phyloP scores from a whole-genome alignment of 2,113 vertebrate genomes.

The Elephas maximus region DNA sequence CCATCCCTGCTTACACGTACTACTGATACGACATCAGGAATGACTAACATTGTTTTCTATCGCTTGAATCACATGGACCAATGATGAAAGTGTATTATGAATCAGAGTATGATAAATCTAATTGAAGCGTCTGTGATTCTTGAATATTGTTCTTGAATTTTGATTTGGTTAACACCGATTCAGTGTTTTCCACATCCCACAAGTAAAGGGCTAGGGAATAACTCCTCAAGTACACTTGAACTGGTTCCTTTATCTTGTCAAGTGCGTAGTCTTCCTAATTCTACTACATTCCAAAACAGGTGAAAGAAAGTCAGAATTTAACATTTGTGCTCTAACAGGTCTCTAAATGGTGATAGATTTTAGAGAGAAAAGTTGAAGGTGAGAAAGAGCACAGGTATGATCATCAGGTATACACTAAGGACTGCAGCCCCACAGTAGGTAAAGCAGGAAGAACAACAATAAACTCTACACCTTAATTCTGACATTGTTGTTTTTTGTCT shows the following conservation, averaged over 20 bases:
- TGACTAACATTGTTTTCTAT: neutral
- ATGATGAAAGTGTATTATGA: neutral
- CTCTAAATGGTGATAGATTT: neutral
- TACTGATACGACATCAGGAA: neutral
- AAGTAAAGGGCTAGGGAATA: neutral
- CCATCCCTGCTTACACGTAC: neutral
- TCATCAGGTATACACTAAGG: neutral
- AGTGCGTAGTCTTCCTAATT: neutral
- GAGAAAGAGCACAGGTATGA: neutral
- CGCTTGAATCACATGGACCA: neutral
- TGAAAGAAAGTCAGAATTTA: neutral
- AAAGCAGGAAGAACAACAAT: neutral
- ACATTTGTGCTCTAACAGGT: neutral
- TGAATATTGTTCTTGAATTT: slow-evolving; percentile 5
- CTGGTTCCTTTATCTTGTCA: neutral
- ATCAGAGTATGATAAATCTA: neutral
- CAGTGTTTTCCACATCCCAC: neutral
- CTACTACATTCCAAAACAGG: neutral
- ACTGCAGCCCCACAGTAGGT: neutral
- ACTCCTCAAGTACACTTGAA: neutral
- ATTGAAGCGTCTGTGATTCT: neutral
- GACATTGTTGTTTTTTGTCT: neutral
- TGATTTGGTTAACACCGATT: neutral
- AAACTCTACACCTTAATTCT: neutral
- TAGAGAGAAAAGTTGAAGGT: neutral